Evolutionary conservation across 2,113 vertebrate species (phyloP).

Genomic region (Rana temporaria): DNA sequence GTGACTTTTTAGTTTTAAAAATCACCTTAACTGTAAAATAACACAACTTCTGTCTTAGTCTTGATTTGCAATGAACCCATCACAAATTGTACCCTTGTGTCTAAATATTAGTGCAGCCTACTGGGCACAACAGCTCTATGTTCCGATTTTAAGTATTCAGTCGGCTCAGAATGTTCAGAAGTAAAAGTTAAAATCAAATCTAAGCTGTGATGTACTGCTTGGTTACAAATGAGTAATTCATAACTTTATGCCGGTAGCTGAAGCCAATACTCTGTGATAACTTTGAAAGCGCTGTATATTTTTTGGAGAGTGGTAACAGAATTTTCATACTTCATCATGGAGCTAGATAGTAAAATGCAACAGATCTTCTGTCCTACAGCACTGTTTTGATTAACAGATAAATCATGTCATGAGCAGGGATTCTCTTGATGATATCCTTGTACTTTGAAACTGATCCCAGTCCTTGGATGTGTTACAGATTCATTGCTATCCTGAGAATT

Average conservation of each 20-base stretch:
- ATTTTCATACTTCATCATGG: conserved; percentile 42
- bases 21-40: too few relatives aligned
- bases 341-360: conserved; percentile 2
- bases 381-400: conserved; percentile 48
- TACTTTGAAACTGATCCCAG: conserved; percentile 55
- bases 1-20: too few relatives aligned
- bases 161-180: conserved; percentile 3
- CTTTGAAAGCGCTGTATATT: conserved; percentile 36
- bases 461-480: conserved; percentile 58
- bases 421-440: conserved; percentile 44
- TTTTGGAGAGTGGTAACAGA: conserved; percentile 53
- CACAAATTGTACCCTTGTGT: too few relatives aligned
- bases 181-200: conserved; percentile 18
- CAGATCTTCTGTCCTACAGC: conserved; percentile 31
- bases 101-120: too few relatives aligned
- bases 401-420: conserved; percentile 51
- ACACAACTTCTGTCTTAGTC: too few relatives aligned
- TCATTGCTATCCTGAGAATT: conserved; percentile 24
- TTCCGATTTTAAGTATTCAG: too few relatives aligned
- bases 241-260: conserved; percentile 38
- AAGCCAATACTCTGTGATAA: conserved; percentile 36
- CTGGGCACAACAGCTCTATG: too few relatives aligned
- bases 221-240: conserved; percentile 40
- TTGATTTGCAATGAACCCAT: too few relatives aligned
- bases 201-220: conserved; percentile 16